A percentile compares a stretch with the other conserved stretches of the same genome.
Conservation (phyloP, 1,140 invertebrate species). For the Brachionus calyciflorus region DNA sequence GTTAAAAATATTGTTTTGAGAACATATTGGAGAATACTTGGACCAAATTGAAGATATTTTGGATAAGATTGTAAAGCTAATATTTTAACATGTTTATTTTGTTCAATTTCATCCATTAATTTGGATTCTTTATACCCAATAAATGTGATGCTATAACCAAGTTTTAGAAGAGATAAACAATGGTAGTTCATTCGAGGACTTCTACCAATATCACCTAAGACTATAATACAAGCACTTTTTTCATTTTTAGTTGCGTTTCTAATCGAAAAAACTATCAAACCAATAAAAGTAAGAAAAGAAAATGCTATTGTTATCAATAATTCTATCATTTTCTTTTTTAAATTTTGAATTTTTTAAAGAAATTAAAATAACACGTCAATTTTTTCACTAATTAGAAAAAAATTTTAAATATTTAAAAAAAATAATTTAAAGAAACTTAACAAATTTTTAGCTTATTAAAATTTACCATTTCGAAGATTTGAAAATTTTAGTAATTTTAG, state of each 20-base stretch:
- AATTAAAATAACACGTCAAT: neutral
- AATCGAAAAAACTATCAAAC: neutral
- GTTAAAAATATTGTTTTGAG: slow-evolving; percentile 30
- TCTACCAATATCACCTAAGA: slow-evolving; percentile 36
- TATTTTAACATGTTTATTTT: neutral
- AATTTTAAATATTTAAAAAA: too few species aligned
- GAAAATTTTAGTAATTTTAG: too few species aligned
- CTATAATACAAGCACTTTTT: slow-evolving; percentile 30
- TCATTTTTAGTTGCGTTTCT: neutral
- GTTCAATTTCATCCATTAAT: neutral
- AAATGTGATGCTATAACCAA: neutral
- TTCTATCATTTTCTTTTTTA: slow-evolving; percentile 5
- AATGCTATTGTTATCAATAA: neutral
- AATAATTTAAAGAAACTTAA: too few species aligned
- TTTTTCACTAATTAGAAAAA: too few species aligned
- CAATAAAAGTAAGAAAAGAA: neutral
- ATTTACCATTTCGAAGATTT: too few species aligned
- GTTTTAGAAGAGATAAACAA: neutral
- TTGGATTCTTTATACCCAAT: slow-evolving; percentile 37
- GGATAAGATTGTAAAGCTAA: neutral
- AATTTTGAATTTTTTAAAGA: too few species aligned
- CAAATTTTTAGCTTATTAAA: too few species aligned
- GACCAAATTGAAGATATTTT: neutral
- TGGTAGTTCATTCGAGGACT: slow-evolving; percentile 45
- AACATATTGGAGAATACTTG: neutral